Conservation (phyloP, 2,888 invertebrate species). For the Myopa testacea region DNA sequence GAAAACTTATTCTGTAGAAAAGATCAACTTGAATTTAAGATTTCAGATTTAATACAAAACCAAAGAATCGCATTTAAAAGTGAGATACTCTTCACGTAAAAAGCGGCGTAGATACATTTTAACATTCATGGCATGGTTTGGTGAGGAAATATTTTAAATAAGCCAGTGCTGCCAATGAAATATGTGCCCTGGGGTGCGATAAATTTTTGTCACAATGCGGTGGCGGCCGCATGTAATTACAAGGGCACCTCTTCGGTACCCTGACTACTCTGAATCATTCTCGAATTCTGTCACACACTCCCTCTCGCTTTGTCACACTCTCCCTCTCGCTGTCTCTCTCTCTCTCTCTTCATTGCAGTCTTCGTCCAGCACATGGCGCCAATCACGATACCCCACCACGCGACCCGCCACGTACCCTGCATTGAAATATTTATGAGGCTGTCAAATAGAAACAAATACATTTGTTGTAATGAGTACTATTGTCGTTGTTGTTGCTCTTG, state of each 20-base stretch:
- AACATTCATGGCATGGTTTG: not conserved
- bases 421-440: conserved; percentile 35
- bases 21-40: not conserved
- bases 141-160: conserved; percentile 23
- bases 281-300: not conserved
- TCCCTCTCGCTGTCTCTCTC: too few species aligned
- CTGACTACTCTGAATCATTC: not conserved
- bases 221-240: not conserved
- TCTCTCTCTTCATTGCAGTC: not conserved
- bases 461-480: not conserved
- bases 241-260: conserved; percentile 8
- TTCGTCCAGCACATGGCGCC: not conserved
- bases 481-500: conserved; percentile 9
- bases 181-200: conserved; percentile 43
- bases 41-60: not conserved
- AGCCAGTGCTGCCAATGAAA: conserved; percentile 40
- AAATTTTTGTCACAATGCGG: conserved; percentile 42
- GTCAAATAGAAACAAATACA: conserved; percentile 25
- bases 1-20: too few species aligned
- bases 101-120: not conserved
- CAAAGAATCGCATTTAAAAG: not conserved
- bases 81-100: not conserved
- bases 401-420: not conserved
- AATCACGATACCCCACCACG: not conserved
- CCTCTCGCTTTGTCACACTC: not conserved